phyloP scores from a whole-genome alignment of 1,140 invertebrate genomes.

The Physella acuta region DNA sequence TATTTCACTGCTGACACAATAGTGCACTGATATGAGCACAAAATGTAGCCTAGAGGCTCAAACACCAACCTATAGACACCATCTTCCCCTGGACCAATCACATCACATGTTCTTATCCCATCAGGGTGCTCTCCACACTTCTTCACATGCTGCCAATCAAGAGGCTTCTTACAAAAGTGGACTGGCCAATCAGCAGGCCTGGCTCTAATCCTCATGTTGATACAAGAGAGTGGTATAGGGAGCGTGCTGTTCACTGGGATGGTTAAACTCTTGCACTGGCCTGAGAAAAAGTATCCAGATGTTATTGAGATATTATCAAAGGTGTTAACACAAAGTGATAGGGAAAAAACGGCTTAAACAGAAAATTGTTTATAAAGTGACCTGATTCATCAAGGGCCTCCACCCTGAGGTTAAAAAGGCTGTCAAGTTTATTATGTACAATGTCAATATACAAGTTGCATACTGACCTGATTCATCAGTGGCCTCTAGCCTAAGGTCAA shows the following conservation, averaged over 20 bases:
- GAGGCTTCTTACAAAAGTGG: conserved; percentile 67
- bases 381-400: conserved; percentile 37
- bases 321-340: too few species aligned
- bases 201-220: conserved; percentile 67
- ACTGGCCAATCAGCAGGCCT: conserved; percentile 64
- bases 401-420: conserved; percentile 48
- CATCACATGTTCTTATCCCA: conserved; percentile 60
- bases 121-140: conserved; percentile 65
- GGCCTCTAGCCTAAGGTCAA: conserved; percentile 50
- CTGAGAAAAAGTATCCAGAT: conserved; percentile 21
- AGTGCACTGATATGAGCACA: too few species aligned
- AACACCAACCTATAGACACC: conserved; percentile 46
- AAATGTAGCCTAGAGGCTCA: too few species aligned
- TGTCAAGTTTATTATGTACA: conserved; percentile 69
- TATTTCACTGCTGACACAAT: too few species aligned
- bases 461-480: conserved; percentile 36
- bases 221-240: conserved; percentile 69
- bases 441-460: too few species aligned
- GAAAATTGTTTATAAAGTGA: too few species aligned
- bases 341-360: too few species aligned
- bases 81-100: conserved; percentile 38
- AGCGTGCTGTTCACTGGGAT: conserved; percentile 47
- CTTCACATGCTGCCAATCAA: conserved; percentile 70
- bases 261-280: conserved; percentile 34
- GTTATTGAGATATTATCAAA: not conserved